Base-by-base conservation (phyloP, 2,888 invertebrate genomes). In the Acanthococcus lagerstroemiae region DNA sequence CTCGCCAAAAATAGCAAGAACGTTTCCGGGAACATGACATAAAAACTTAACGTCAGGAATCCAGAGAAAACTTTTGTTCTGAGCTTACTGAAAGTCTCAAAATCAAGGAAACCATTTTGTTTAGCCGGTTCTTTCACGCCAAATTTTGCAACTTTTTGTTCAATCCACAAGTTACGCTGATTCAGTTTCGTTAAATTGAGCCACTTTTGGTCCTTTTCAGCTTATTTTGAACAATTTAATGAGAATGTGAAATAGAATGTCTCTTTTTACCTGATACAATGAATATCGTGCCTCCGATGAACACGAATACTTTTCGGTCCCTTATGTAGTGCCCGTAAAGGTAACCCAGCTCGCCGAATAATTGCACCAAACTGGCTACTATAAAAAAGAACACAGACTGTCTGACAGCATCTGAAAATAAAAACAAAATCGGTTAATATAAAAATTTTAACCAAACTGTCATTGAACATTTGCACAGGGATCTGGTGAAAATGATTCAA, bases 231-330 rank as follows among this genome's bases (percentile, higher is more conserved):
- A 17, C 9, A 17, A 48, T 6, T 17, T 17, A 17, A 17, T n/a
- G 19, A 48, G 5, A 17, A 48, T 7, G 19, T 48, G 22, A 19
- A n/a, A n/a, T n/a, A n/a, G n/a, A n/a, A n/a, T n/a, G n/a, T n/a
- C n/a, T n/a, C n/a, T n/a, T n/a, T n/a, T 52, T 77, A 91, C 92
- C 92, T 78, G 92, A 90, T 73, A 93, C 83, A 75, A 93, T 90
- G 77, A 91, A 91, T 69, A 89, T 82, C 70, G 92, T 87, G 37
- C 93, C 92, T 26, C 91, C 86, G 69, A 88, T 82, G 76, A 93
- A 92, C 57, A 90, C 88, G 77, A 85, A 90, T 54, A 91, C 80
- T 68, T 87, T 82, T 70, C 86, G 83, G 61, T 85, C 75, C 72
- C 86, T 83, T 58, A 86, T 84, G 73, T 88, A 85, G 73, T 89